A percentile compares a stretch with the other conserved stretches of the same genome.
Conservation (phyloP, 2,113 vertebrate species). For the Eurypyga helias region DNA sequence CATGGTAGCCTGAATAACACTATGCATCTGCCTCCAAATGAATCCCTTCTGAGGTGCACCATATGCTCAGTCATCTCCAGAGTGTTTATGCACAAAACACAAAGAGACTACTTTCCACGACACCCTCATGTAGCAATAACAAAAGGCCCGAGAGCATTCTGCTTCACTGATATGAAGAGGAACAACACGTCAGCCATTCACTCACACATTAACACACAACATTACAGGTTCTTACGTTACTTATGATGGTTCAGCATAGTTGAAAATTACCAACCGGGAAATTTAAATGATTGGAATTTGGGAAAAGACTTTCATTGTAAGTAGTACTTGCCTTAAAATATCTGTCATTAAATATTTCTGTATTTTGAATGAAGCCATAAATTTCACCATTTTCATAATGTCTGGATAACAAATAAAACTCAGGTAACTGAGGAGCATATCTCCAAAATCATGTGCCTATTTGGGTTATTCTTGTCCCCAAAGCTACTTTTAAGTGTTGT, state of each 20-base stretch:
- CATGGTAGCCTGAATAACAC: background rate
- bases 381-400: background rate
- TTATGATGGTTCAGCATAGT: background rate
- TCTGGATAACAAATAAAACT: background rate
- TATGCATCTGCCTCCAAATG: background rate
- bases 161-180: background rate
- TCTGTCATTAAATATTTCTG: background rate
- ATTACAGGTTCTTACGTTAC: background rate
- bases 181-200: accelerated
- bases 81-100: background rate
- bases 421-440: background rate
- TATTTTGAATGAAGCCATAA: background rate
- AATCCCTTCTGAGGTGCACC: background rate
- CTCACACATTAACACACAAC: background rate
- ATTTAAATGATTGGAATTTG: background rate
- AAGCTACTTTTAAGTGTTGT: background rate
- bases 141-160: background rate
- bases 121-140: accelerated
- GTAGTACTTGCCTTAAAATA: background rate
- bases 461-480: too few species aligned
- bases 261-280: background rate
- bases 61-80: background rate
- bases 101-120: background rate
- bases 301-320: background rate
- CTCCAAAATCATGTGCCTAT: background rate